Percentiles rank a stretch among this genome's conserved stretches.
Evolutionary conservation across 2,113 vertebrate species (phyloP).

Genomic region (Rhea americana): DNA sequence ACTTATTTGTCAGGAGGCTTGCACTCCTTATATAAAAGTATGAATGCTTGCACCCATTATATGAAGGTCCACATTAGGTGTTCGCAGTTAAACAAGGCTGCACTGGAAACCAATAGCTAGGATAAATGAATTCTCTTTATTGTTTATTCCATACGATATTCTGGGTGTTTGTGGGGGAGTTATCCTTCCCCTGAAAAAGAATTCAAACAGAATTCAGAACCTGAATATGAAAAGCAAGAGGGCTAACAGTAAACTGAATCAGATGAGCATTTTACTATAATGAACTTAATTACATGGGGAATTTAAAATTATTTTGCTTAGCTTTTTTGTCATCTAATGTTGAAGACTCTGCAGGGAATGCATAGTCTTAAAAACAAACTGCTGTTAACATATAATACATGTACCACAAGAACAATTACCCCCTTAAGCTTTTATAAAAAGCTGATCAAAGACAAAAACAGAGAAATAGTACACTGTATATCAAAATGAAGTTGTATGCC

Average conservation of each 20-base stretch:
- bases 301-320: constrained; percentile 58
- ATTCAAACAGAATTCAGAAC: background rate
- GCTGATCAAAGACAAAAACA: constrained; percentile 8
- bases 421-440: constrained; percentile 37
- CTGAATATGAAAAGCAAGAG: background rate
- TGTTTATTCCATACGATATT: background rate
- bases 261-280: background rate
- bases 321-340: background rate
- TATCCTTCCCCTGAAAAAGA: background rate
- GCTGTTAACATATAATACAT: constrained; percentile 20
- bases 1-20: background rate
- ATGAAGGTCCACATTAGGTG: background rate
- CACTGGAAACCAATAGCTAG: background rate
- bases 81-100: background rate
- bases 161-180: background rate
- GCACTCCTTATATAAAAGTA: background rate
- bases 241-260: background rate
- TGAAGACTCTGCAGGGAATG: constrained; percentile 35
- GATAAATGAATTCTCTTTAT: background rate
- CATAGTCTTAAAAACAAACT: constrained; percentile 36
- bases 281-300: background rate
- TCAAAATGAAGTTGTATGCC: constrained; percentile 20
- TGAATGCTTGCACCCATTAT: background rate
- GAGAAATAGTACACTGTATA: constrained; percentile 1
- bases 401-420: constrained; percentile 34